These are phyloP conservation scores for Caenorhabditis virilis DNA, from an alignment of 2,888 invertebrate genomes.

Conservation along the genomic window DNA sequence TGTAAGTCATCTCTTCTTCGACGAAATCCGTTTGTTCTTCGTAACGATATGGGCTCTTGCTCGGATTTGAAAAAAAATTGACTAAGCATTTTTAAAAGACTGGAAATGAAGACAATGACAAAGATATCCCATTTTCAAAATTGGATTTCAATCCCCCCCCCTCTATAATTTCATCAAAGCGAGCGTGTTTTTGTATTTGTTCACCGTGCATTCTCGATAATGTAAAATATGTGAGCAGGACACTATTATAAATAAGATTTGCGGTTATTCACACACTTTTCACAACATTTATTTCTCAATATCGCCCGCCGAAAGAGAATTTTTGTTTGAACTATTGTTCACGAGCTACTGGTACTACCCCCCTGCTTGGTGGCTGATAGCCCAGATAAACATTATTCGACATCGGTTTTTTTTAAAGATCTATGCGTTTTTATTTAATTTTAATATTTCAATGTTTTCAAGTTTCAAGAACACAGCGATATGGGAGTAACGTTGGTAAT, in stretches of 20 bases:
- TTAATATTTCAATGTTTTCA: background rate
- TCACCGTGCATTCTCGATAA: slow-evolving; percentile 38
- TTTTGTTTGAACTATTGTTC: too few relatives aligned
- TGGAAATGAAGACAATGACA: background rate
- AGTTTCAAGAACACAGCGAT: slow-evolving; percentile 4
- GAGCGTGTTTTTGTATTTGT: slow-evolving; percentile 28
- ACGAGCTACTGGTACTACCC: too few relatives aligned
- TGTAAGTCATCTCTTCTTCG: slow-evolving; percentile 12
- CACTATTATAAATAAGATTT: slow-evolving; percentile 27
- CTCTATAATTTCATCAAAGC: too few relatives aligned
- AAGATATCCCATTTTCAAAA: background rate
- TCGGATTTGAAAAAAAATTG: too few relatives aligned
- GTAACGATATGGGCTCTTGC: too few relatives aligned
- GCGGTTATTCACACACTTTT: slow-evolving; percentile 27
- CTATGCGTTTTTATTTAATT: background rate
- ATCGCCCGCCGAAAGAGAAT: too few relatives aligned
- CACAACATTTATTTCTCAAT: too few relatives aligned
- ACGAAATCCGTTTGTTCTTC: slow-evolving; percentile 20
- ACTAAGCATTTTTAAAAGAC: background rate
- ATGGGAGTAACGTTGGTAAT: slow-evolving; percentile 23
- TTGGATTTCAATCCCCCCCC: background rate
- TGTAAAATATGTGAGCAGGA: slow-evolving; percentile 24
- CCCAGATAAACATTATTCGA: too few relatives aligned
- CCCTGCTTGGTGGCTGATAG: too few relatives aligned
- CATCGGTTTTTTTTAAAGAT: too few relatives aligned